Conservation (phyloP, 1,140 invertebrate genomes). For the Battus philenor region DNA sequence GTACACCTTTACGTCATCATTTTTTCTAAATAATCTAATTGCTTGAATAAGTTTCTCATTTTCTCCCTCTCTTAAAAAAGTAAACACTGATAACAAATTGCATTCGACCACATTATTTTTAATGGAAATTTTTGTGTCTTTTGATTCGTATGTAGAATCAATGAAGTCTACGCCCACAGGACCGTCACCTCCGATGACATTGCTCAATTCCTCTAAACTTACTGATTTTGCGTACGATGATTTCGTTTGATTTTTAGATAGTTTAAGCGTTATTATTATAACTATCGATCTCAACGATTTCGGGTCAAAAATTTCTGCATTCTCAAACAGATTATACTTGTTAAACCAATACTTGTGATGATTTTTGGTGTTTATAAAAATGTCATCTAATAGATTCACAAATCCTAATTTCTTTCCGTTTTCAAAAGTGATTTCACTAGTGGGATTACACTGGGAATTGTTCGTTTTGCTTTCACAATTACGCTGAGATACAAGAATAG, state of each 20-base stretch:
- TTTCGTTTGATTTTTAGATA: conserved; percentile 14
- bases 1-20: conserved; percentile 50
- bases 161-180: conserved; percentile 52
- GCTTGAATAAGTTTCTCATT: conserved; percentile 36
- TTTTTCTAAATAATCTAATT: conserved; percentile 38
- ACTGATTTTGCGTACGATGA: conserved; percentile 11
- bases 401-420: conserved; percentile 15
- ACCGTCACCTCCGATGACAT: conserved; percentile 26
- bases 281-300: conserved; percentile 31
- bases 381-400: conserved; percentile 33
- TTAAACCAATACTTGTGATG: conserved; percentile 43
- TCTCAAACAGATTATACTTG: conserved; percentile 40
- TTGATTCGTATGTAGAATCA: conserved; percentile 28
- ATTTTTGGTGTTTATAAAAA: conserved; percentile 31
- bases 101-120: conserved; percentile 29
- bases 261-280: conserved; percentile 45
- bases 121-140: conserved; percentile 17
- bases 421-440: conserved; percentile 4
- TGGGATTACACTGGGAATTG: conserved; percentile 8
- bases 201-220: conserved; percentile 27
- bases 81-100: conserved; percentile 45
- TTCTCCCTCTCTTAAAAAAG: conserved; percentile 35
- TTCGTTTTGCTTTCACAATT: conserved; percentile 15
- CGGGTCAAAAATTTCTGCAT: conserved; percentile 12
- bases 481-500: background rate